A percentile compares a stretch with the other conserved stretches of the same genome.
These are phyloP conservation scores for Echiichthys vipera DNA, from an alignment of 2,797 vertebrate genomes.

Conservation along the genomic window DNA sequence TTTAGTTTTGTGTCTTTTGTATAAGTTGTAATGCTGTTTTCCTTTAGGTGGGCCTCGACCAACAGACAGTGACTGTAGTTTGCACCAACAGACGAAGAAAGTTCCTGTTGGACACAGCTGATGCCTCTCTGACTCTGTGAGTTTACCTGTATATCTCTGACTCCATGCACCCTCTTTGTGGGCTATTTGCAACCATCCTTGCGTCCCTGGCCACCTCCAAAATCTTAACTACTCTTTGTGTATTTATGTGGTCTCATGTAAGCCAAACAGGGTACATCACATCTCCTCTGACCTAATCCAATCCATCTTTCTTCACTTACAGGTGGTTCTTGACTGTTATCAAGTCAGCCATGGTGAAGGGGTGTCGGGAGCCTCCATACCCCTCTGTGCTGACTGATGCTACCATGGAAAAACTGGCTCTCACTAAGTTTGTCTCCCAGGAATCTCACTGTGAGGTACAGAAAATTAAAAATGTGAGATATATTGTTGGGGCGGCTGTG, in stretches of 20 bases:
- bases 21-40: slow-evolving; percentile 22
- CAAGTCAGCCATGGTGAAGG: slow-evolving; percentile 94
- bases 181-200: neutral
- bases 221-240: neutral
- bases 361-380: slow-evolving; percentile 93
- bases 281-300: neutral
- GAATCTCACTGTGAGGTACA: slow-evolving; percentile 93
- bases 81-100: slow-evolving; percentile 96
- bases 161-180: neutral
- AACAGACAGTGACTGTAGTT: slow-evolving; percentile 93
- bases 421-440: slow-evolving; percentile 95
- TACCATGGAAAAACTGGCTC: slow-evolving; percentile 97
- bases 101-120: slow-evolving; percentile 94
- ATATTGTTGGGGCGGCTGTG: too few species aligned
- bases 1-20: neutral
- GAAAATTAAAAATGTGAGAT: neutral
- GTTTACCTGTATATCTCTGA: slow-evolving; percentile 45
- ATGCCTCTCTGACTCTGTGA: slow-evolving; percentile 91
- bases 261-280: too few species aligned
- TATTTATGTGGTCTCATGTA: neutral
- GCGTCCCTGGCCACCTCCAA: neutral
- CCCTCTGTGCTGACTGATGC: slow-evolving; percentile 94
- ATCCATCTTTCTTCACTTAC: slow-evolving; percentile 9
- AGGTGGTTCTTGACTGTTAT: slow-evolving; percentile 93
- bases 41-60: slow-evolving; percentile 91